phyloP scores from a whole-genome alignment of 1,140 invertebrate species.

The Nasonia vitripennis region DNA sequence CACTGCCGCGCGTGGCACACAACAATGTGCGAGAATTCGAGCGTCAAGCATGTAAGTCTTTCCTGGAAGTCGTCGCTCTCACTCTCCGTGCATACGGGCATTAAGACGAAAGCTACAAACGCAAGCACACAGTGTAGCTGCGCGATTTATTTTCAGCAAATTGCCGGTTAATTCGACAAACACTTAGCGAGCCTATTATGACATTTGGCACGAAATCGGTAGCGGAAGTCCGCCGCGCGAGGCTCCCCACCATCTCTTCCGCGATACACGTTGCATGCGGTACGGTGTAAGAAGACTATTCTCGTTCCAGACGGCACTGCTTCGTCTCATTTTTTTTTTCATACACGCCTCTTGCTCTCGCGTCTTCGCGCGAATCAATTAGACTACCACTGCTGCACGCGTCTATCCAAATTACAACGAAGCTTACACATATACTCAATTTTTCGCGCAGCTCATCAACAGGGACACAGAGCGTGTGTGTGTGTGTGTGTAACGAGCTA shows the following conservation, averaged over 20 bases:
- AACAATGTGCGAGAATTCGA: not conserved
- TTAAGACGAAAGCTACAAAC: not conserved
- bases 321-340: not conserved
- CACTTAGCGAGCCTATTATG: slow-evolving; percentile 35
- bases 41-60: not conserved
- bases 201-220: slow-evolving; percentile 30
- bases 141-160: slow-evolving; percentile 41
- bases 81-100: not conserved
- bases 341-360: not conserved
- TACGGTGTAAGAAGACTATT: not conserved
- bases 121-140: not conserved
- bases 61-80: too few species aligned
- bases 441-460: not conserved
- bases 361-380: not conserved
- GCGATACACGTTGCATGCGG: not conserved
- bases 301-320: not conserved
- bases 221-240: not conserved
- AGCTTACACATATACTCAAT: not conserved
- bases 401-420: not conserved
- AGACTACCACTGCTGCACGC: not conserved
- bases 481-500: not conserved
- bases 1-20: not conserved
- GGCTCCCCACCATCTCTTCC: not conserved
- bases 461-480: not conserved
- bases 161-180: slow-evolving; percentile 35